phyloP scores from a whole-genome alignment of 2,888 invertebrate genomes.

The Nomada ferruginata region DNA sequence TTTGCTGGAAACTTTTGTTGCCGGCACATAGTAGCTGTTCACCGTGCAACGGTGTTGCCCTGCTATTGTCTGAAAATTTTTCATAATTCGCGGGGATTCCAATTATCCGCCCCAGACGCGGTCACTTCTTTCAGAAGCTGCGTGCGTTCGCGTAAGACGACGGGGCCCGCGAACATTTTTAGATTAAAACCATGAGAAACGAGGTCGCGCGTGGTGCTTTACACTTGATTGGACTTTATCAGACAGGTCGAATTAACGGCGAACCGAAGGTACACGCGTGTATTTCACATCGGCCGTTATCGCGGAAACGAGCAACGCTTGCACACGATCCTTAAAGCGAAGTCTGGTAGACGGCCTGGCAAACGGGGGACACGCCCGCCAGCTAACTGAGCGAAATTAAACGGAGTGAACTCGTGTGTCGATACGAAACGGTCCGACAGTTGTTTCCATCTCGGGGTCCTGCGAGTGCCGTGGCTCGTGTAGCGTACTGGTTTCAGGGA shows the following conservation, averaged over 20 bases:
- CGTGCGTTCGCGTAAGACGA: neutral
- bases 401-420: slow-evolving; percentile 39
- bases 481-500: neutral
- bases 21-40: neutral
- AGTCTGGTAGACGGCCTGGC: neutral
- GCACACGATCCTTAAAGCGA: slow-evolving; percentile 26
- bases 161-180: neutral
- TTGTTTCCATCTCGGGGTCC: slow-evolving; percentile 35
- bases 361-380: slow-evolving; percentile 36
- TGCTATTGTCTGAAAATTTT: neutral
- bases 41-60: neutral
- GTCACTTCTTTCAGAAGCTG: neutral
- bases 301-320: slow-evolving; percentile 23
- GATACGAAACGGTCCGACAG: slow-evolving; percentile 52
- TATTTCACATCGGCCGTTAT: slow-evolving; percentile 39
- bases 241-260: slow-evolving; percentile 35
- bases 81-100: neutral
- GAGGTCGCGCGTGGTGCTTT: slow-evolving; percentile 20
- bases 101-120: slow-evolving; percentile 1
- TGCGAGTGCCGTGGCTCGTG: slow-evolving; percentile 2
- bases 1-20: slow-evolving; percentile 4
- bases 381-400: slow-evolving; percentile 56
- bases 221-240: slow-evolving; percentile 30
- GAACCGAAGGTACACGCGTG: slow-evolving; percentile 26
- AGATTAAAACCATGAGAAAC: neutral